These are phyloP conservation scores for Girardinus metallicus DNA, from an alignment of 2,797 vertebrate species.

Conservation along the genomic window DNA sequence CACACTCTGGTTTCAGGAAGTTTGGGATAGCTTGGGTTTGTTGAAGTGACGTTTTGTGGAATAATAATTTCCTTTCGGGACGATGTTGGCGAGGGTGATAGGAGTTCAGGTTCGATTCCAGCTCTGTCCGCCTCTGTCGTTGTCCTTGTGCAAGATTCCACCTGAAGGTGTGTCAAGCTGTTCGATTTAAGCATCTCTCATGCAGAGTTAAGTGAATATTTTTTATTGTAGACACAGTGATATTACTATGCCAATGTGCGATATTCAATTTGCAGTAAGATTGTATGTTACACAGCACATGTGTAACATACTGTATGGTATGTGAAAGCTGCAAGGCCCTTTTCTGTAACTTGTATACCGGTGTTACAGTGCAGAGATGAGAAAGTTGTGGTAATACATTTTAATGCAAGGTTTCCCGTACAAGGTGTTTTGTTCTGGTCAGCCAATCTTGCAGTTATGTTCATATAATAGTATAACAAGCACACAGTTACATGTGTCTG, in stretches of 20 bases:
- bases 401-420: not conserved
- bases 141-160: too few species aligned
- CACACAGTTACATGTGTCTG: constrained; percentile 7
- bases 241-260: not conserved
- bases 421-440: not conserved
- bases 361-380: too few species aligned
- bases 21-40: not conserved
- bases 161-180: not conserved
- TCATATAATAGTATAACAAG: not conserved
- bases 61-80: not conserved
- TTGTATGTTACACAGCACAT: not conserved
- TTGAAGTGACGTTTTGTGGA: not conserved
- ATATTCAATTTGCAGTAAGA: not conserved
- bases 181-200: not conserved
- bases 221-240: not conserved
- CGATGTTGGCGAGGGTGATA: too few species aligned
- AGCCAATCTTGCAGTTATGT: not conserved
- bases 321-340: not conserved
- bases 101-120: too few species aligned
- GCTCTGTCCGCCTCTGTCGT: too few species aligned
- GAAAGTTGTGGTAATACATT: not conserved
- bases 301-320: not conserved
- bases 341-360: not conserved
- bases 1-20: constrained; percentile 37
- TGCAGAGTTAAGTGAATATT: not conserved